Conservation (phyloP, 2,797 vertebrate genomes). For the Typhlichthys subterraneus region DNA sequence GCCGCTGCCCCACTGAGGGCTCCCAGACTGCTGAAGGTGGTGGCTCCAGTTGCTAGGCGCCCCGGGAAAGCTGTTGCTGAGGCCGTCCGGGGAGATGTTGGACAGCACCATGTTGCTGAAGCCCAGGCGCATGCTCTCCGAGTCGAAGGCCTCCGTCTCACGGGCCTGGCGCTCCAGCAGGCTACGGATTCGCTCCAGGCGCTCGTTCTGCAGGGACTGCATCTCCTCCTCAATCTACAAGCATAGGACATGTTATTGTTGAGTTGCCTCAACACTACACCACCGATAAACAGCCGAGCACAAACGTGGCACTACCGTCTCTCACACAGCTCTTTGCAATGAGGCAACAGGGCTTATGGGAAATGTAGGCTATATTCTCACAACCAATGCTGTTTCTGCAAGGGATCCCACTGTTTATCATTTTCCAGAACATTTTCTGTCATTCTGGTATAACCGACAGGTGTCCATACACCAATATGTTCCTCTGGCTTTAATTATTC, state of each 20-base stretch:
- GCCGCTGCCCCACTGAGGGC: slow-evolving; percentile 85
- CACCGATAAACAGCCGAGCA: not conserved
- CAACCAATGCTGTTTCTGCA: too few relatives aligned
- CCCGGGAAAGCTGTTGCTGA: slow-evolving; percentile 96
- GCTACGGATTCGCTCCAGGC: slow-evolving; percentile 92
- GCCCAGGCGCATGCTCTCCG: slow-evolving; percentile 97
- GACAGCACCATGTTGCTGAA: slow-evolving; percentile 99
- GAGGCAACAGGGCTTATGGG: too few relatives aligned
- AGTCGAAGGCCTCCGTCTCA: slow-evolving; percentile 98
- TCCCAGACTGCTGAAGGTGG: slow-evolving; percentile 79
- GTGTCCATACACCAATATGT: too few relatives aligned
- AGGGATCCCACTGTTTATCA: too few relatives aligned
- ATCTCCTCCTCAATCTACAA: slow-evolving; percentile 97
- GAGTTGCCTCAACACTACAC: not conserved
- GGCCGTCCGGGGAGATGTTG: slow-evolving; percentile 94
- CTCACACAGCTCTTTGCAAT: too few relatives aligned
- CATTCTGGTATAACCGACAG: too few relatives aligned
- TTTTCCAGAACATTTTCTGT: too few relatives aligned
- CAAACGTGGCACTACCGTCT: too few relatives aligned
- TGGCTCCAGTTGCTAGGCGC: slow-evolving; percentile 90
- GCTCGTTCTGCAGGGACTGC: slow-evolving; percentile 93
- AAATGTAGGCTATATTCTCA: too few relatives aligned
- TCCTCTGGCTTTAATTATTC: too few relatives aligned
- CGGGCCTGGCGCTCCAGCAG: slow-evolving; percentile 96
- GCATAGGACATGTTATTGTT: not conserved